These are phyloP conservation scores for Euclidia mi DNA, from an alignment of 2,888 invertebrate genomes.

Conservation along the genomic window DNA sequence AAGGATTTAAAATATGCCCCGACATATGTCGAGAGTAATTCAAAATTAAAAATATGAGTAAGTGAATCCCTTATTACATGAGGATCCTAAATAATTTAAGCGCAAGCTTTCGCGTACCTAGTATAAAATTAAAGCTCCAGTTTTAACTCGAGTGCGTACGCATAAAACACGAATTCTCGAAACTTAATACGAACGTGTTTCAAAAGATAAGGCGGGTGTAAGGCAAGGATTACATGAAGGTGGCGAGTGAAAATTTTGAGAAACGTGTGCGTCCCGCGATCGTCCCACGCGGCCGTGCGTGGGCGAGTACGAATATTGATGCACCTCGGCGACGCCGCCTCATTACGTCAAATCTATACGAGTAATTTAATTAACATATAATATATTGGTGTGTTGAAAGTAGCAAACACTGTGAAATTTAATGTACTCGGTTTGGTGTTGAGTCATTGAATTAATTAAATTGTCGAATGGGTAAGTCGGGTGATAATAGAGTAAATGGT, in stretches of 20 bases:
- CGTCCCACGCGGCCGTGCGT: conserved; percentile 68
- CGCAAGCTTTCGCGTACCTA: conserved; percentile 47
- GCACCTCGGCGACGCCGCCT: conserved; percentile 64
- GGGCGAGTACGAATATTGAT: conserved; percentile 80
- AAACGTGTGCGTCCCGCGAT: conserved; percentile 58
- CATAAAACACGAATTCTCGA: conserved; percentile 58
- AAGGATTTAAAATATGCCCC: conserved; percentile 73
- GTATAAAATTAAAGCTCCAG: conserved; percentile 57
- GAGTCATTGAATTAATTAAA: conserved; percentile 63
- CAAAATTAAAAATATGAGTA: conserved; percentile 73
- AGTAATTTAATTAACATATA: conserved; percentile 67
- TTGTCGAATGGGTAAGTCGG: background rate
- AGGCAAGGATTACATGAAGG: conserved; percentile 68
- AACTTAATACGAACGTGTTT: conserved; percentile 64
- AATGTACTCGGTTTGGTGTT: conserved; percentile 39
- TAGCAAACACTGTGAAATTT: conserved; percentile 46
- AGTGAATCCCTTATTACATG: conserved; percentile 34
- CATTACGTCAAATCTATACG: conserved; percentile 69
- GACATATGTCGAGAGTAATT: conserved; percentile 79
- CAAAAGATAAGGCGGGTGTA: conserved; percentile 64
- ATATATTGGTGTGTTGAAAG: conserved; percentile 31
- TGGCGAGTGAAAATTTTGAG: conserved; percentile 72
- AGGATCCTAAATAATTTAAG: conserved; percentile 63
- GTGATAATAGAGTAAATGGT: background rate
- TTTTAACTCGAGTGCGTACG: conserved; percentile 45